Conservation (phyloP, 2,113 vertebrate species). For the Maccullochella peelii region DNA sequence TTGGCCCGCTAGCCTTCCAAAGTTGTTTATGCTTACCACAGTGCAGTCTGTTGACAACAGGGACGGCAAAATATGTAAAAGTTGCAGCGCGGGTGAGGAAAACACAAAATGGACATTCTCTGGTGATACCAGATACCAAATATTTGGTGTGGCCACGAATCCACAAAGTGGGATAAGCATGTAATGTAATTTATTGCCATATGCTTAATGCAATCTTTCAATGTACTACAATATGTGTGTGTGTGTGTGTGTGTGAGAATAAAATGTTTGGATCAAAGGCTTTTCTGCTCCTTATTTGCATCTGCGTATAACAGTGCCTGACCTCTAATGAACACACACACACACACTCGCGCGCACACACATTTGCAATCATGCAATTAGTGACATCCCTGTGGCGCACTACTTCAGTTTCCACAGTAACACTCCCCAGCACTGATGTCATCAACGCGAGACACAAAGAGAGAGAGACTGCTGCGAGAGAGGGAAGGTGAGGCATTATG, state of each 20-base stretch:
- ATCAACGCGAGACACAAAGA: constrained; percentile 73
- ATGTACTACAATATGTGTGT: neutral
- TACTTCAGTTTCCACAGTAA: constrained; percentile 75
- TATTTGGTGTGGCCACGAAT: constrained; percentile 31
- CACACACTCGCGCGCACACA: constrained; percentile 29
- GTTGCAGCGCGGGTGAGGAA: constrained; percentile 15
- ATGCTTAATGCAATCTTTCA: neutral
- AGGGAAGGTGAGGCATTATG: constrained; percentile 55
- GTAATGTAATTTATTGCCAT: neutral
- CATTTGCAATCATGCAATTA: constrained; percentile 61
- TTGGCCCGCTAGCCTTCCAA: constrained; percentile 25
- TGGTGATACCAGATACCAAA: constrained; percentile 32
- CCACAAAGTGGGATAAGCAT: neutral
- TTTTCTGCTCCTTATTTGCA: constrained; percentile 8
- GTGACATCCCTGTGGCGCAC: constrained; percentile 55
- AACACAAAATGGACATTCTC: constrained; percentile 29
- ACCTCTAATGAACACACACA: constrained; percentile 42
- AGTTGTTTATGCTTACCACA: constrained; percentile 33
- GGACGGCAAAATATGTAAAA: constrained; percentile 40
- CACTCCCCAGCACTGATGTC: constrained; percentile 70
- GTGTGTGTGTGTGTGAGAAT: neutral
- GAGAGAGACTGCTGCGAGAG: constrained; percentile 34
- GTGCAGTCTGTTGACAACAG: constrained; percentile 29
- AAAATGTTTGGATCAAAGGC: constrained; percentile 12
- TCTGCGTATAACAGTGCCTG: neutral